These are phyloP conservation scores for Petrocephalus schoutedeni DNA, from an alignment of 2,797 vertebrate species.

Conservation along the genomic window DNA sequence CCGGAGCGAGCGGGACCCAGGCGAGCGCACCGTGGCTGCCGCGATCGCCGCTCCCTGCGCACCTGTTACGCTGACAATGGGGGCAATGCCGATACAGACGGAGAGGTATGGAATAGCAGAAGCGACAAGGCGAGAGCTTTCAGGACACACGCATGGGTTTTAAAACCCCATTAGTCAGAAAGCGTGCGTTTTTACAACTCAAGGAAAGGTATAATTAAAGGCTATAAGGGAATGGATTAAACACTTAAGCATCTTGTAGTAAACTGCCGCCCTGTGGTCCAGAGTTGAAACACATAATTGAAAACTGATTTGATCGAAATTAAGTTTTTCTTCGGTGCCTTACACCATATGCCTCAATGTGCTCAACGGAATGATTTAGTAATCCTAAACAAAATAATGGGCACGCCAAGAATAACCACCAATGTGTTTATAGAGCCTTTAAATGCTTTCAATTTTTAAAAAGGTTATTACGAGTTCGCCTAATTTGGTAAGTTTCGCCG, in stretches of 20 bases:
- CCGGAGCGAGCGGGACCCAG: background rate
- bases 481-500: too few relatives aligned
- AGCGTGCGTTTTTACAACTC: background rate
- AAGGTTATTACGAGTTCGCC: too few relatives aligned
- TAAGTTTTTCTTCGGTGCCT: background rate
- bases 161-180: background rate
- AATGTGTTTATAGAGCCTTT: background rate
- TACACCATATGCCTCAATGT: background rate
- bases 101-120: background rate
- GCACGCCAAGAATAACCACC: background rate
- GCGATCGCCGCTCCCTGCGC: background rate
- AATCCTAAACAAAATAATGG: background rate
- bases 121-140: background rate
- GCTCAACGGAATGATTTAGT: background rate
- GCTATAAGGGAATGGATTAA: background rate
- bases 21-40: background rate
- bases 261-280: background rate
- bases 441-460: too few relatives aligned
- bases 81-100: background rate
- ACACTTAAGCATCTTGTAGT: background rate
- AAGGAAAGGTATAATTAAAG: background rate
- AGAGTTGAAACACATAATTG: background rate
- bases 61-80: background rate
- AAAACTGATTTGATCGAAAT: background rate
- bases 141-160: background rate